These are phyloP conservation scores for Pteropus alecto DNA, from an alignment of 2,113 vertebrate species.

Conservation along the genomic window DNA sequence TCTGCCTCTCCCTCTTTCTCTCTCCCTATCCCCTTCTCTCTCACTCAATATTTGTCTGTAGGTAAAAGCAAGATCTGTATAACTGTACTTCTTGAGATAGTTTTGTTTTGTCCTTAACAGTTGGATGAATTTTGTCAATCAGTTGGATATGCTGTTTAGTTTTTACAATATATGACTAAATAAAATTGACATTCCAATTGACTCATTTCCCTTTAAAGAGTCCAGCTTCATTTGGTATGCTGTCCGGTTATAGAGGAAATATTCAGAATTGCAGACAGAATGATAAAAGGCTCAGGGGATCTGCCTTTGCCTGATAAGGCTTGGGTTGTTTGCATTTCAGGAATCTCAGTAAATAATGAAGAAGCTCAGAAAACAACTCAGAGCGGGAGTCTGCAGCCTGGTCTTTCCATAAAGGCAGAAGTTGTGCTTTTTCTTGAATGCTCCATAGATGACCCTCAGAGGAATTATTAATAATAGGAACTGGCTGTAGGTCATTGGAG, in stretches of 20 bases:
- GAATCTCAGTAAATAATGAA: constrained; percentile 66
- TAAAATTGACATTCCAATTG: constrained; percentile 76
- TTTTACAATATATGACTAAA: constrained; percentile 73
- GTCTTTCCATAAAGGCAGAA: background rate
- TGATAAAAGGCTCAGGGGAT: constrained; percentile 71
- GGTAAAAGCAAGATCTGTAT: constrained; percentile 42
- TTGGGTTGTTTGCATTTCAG: constrained; percentile 52
- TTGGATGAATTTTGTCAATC: constrained; percentile 69
- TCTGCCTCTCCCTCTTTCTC: background rate
- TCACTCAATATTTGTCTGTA: constrained; percentile 1
- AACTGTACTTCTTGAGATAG: constrained; percentile 52
- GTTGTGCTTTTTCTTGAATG: background rate
- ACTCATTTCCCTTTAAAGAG: constrained; percentile 75
- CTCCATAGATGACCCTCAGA: background rate
- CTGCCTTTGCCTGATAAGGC: constrained; percentile 70
- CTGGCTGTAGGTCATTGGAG: background rate
- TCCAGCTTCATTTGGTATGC: constrained; percentile 70
- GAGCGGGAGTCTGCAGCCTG: background rate
- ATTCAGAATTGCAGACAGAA: constrained; percentile 63
- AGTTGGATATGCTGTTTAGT: constrained; percentile 59
- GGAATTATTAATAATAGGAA: background rate
- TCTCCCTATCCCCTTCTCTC: background rate
- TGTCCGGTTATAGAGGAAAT: constrained; percentile 69
- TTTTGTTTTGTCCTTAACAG: constrained; percentile 66
- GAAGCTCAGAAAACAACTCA: constrained; percentile 16